Evolutionary conservation across 2,797 vertebrate species (phyloP).

Genomic region (Notoglanidium macrostoma): DNA sequence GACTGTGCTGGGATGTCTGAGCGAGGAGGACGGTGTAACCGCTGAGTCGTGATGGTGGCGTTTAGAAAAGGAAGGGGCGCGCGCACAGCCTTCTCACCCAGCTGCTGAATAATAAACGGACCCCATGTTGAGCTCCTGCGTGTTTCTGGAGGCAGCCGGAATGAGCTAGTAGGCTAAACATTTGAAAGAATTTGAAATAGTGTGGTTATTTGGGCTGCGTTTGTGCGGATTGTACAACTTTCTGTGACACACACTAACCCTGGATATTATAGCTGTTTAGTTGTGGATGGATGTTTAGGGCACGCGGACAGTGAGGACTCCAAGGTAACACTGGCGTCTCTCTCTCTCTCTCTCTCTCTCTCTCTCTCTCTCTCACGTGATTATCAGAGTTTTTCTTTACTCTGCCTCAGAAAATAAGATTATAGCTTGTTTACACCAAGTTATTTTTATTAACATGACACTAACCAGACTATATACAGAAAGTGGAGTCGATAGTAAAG

Average conservation of each 20-base stretch:
- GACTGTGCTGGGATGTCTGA: background rate
- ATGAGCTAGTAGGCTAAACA: background rate
- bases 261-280: background rate
- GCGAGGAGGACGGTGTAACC: background rate
- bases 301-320: background rate
- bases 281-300: background rate
- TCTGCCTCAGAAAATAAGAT: too few relatives aligned
- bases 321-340: background rate
- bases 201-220: background rate
- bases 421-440: background rate
- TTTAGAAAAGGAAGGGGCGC: background rate
- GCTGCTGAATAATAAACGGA: conserved; percentile 28
- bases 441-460: background rate
- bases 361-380: background rate
- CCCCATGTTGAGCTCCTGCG: background rate
- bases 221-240: conserved; percentile 9
- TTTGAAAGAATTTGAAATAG: too few relatives aligned
- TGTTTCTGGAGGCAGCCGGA: background rate
- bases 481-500: background rate
- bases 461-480: background rate
- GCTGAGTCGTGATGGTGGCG: conserved; percentile 16
- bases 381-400: background rate
- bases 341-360: background rate
- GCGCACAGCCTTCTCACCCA: background rate
- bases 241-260: background rate